Conservation (phyloP, 2,113 vertebrate genomes). For the Parus major region DNA sequence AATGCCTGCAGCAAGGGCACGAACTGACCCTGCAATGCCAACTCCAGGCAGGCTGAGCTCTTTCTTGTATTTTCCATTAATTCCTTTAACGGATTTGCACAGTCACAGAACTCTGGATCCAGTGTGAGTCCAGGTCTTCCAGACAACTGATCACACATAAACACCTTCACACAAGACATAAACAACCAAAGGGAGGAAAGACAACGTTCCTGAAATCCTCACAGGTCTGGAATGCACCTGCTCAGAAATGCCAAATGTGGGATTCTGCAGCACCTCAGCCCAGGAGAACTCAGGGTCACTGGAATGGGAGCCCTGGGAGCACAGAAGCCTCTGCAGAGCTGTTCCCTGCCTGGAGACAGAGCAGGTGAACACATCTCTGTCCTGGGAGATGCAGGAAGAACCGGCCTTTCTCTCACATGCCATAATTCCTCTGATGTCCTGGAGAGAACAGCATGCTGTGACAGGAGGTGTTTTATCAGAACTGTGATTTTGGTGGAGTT, state of each 20-base stretch:
- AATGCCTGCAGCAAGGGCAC: not conserved
- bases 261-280: not conserved
- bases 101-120: not conserved
- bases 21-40: not conserved
- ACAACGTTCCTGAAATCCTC: accelerated
- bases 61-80: not conserved
- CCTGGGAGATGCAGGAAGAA: not conserved
- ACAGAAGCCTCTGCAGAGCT: not conserved
- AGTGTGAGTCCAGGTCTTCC: not conserved
- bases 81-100: not conserved
- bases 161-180: not conserved
- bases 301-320: not conserved
- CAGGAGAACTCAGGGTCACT: not conserved
- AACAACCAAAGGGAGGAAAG: not conserved
- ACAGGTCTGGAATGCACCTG: not conserved
- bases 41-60: not conserved
- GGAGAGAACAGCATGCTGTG: accelerated
- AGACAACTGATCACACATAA: not conserved
- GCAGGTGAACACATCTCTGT: accelerated
- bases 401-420: not conserved
- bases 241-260: not conserved
- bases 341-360: not conserved
- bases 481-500: not conserved
- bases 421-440: not conserved
- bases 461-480: not conserved